phyloP scores from a whole-genome alignment of 2,113 vertebrate species.

The Gnathonemus longibarbis region DNA sequence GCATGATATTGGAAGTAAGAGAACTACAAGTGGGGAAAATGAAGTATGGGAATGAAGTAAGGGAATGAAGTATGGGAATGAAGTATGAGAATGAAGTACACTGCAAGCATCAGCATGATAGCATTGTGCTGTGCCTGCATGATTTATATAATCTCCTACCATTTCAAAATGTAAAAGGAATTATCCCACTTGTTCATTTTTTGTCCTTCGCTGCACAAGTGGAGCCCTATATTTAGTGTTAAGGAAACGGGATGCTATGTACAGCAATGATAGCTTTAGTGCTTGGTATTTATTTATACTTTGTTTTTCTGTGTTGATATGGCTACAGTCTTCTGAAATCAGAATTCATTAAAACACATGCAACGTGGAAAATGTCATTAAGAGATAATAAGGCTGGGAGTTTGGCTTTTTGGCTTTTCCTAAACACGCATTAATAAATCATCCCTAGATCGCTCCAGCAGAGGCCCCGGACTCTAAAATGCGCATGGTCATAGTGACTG shows the following conservation, averaged over 20 bases:
- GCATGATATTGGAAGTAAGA: neutral
- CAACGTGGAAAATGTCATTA: neutral
- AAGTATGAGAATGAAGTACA: neutral
- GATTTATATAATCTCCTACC: neutral
- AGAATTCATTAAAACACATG: neutral
- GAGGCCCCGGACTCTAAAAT: conserved; percentile 87
- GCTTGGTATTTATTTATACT: neutral
- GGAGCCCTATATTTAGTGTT: neutral
- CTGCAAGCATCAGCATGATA: neutral
- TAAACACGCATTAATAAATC: neutral
- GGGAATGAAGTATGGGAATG: too few species aligned
- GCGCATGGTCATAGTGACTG: conserved; percentile 90
- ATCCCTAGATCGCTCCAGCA: conserved; percentile 78
- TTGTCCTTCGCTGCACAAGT: neutral
- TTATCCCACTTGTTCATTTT: neutral
- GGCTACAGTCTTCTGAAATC: neutral
- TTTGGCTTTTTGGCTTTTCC: neutral
- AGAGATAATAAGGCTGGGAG: neutral
- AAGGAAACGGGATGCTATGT: neutral
- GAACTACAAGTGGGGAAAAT: neutral
- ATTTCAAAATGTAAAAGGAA: neutral
- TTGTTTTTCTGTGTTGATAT: too few species aligned
- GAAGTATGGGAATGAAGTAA: neutral
- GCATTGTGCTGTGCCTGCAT: neutral
- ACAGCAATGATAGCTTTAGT: neutral